Evolutionary conservation across 2,888 invertebrate species (phyloP).

Genomic region (Melinaea marsaeus): DNA sequence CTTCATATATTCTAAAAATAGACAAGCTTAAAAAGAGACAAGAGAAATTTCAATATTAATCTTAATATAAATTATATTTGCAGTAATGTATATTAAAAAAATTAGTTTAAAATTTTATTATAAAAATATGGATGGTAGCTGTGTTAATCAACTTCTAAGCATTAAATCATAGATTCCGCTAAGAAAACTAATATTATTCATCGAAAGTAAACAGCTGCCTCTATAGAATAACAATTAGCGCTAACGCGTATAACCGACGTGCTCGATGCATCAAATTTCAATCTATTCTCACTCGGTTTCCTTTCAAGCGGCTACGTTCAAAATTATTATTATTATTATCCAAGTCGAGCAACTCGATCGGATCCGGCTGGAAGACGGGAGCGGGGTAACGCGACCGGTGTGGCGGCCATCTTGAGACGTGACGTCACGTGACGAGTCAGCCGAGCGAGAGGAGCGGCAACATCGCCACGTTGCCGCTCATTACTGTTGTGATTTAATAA

Average conservation of each 20-base stretch:
- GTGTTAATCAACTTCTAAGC: neutral
- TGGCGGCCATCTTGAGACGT: constrained; percentile 78
- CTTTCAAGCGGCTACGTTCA: constrained; percentile 71
- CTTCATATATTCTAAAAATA: too few species aligned
- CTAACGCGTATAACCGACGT: constrained; percentile 58
- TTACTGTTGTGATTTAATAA: constrained; percentile 66
- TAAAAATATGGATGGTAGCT: constrained; percentile 4
- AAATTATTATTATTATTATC: constrained; percentile 64
- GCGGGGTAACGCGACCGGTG: constrained; percentile 64
- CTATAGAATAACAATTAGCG: constrained; percentile 70
- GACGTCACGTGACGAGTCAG: constrained; percentile 78
- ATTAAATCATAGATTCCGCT: constrained; percentile 50
- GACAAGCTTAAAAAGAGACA: too few species aligned
- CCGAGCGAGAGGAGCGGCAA: constrained; percentile 70
- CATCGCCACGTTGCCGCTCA: constrained; percentile 69
- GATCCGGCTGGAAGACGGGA: constrained; percentile 69
- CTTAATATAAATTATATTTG: too few species aligned
- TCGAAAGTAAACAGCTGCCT: constrained; percentile 73
- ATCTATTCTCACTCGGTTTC: constrained; percentile 73
- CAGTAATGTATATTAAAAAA: too few species aligned
- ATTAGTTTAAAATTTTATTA: neutral
- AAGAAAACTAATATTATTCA: constrained; percentile 60
- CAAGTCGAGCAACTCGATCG: constrained; percentile 53
- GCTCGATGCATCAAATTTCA: constrained; percentile 72
- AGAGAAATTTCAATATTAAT: too few species aligned